A percentile compares a stretch with the other conserved stretches of the same genome.
Evolutionary conservation across 1,140 invertebrate genomes (phyloP).

Genomic region (Coenobita brevimanus): DNA sequence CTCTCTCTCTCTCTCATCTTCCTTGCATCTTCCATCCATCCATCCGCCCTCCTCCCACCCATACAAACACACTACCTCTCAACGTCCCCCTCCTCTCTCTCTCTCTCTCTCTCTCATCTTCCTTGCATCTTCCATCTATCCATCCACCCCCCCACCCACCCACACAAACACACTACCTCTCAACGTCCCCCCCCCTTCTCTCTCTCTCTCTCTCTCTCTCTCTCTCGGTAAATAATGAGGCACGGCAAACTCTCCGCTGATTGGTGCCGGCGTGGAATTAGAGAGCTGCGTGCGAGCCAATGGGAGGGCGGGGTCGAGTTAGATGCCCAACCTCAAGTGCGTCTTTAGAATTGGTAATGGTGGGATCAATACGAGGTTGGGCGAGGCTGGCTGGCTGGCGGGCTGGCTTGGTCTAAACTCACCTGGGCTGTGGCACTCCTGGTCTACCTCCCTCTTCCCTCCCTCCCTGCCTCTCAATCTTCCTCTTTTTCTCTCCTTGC

Average conservation of each 20-base stretch:
- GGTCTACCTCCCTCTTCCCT: no score
- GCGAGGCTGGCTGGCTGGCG: background rate
- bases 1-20: background rate
- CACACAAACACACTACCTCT: no score
- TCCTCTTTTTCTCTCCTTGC: no score
- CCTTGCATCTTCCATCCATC: no score
- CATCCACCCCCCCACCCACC: no score
- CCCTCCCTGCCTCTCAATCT: no score
- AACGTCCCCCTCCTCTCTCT: no score
- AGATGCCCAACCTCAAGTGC: constrained; percentile 50
- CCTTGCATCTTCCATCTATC: constrained; percentile 5
- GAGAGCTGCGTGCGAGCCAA: constrained; percentile 15
- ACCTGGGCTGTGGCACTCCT: background rate
- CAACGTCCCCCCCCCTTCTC: background rate
- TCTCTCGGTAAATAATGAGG: constrained; percentile 21
- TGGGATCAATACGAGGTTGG: constrained; percentile 37
- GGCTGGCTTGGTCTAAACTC: background rate
- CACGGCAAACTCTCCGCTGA: constrained; percentile 9
- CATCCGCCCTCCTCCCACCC: no score
- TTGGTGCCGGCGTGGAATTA: constrained; percentile 12
- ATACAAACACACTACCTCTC: no score
- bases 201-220: background rate
- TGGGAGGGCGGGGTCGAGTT: constrained; percentile 21
- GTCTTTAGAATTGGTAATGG: constrained; percentile 48
- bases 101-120: constrained; percentile 3